Percentiles rank a stretch among this genome's conserved stretches.
These are phyloP conservation scores for Philopedon plagiatum DNA, from an alignment of 2,888 invertebrate species.

Conservation along the genomic window DNA sequence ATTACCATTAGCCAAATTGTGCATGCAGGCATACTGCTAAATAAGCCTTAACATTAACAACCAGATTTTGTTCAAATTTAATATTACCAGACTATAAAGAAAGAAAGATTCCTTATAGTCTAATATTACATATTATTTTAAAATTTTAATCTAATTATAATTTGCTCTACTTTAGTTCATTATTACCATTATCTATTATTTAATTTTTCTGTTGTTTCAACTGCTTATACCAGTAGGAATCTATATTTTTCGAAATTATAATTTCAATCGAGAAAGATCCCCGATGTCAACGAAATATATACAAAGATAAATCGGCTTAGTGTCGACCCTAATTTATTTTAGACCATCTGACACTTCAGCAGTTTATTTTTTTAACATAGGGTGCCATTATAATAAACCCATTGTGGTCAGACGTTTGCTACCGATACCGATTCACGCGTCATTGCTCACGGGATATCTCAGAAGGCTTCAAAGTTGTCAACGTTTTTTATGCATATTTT, in stretches of 20 bases:
- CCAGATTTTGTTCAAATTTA: no score
- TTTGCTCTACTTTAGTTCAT: no score
- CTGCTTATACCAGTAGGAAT: background rate
- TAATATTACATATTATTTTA: no score
- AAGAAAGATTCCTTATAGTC: no score
- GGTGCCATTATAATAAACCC: slow-evolving; percentile 36
- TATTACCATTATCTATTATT: no score
- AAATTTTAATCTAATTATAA: no score
- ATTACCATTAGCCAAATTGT: no score
- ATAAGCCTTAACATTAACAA: no score
- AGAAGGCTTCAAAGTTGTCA: slow-evolving; percentile 17
- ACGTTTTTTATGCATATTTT: slow-evolving; percentile 13
- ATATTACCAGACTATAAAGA: no score
- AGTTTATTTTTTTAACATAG: slow-evolving; percentile 36
- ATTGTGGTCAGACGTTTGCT: slow-evolving; percentile 35
- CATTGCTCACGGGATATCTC: slow-evolving; percentile 29
- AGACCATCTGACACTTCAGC: slow-evolving; percentile 44
- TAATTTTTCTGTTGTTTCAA: background rate
- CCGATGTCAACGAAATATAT: slow-evolving; percentile 17
- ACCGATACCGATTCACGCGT: slow-evolving; percentile 39
- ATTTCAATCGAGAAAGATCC: background rate
- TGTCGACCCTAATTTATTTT: slow-evolving; percentile 43
- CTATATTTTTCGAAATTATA: background rate
- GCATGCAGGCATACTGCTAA: no score
- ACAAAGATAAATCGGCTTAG: slow-evolving; percentile 44